phyloP scores from a whole-genome alignment of 1,140 invertebrate species.

The Probaryconus sp. region DNA sequence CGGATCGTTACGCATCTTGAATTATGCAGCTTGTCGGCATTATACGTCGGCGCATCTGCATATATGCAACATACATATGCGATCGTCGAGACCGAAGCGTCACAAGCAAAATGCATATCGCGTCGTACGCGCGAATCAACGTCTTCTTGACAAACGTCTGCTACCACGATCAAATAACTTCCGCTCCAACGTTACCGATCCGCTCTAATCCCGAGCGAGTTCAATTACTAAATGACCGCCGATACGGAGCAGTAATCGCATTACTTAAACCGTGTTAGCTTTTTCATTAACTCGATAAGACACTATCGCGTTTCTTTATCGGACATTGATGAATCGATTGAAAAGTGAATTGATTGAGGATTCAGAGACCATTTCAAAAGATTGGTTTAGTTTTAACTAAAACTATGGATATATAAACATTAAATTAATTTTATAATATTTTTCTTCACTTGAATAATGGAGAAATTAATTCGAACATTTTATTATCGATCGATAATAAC shows the following conservation, averaged over 20 bases:
- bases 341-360: no score
- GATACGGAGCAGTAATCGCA: not conserved
- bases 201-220: slow-evolving; percentile 1
- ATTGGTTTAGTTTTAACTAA: no score
- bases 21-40: slow-evolving; percentile 55
- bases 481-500: no score
- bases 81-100: slow-evolving; percentile 40
- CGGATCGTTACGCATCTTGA: slow-evolving; percentile 65
- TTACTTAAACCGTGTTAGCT: no score
- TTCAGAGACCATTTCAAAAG: no score
- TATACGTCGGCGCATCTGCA: slow-evolving; percentile 51
- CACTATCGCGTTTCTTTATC: no score
- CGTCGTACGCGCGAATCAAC: slow-evolving; percentile 38
- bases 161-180: slow-evolving; percentile 25
- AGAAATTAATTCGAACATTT: no score
- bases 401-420: no score
- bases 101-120: slow-evolving; percentile 45
- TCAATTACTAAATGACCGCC: slow-evolving; percentile 12
- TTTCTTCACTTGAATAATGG: no score
- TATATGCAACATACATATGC: slow-evolving; percentile 46
- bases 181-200: slow-evolving; percentile 5
- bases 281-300: no score
- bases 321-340: no score
- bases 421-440: no score
- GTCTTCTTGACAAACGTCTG: slow-evolving; percentile 50